Percentiles rank a stretch among this genome's conserved stretches.
Conservation (phyloP, 2,797 vertebrate genomes). For the Hippopotamyrus pictus region DNA sequence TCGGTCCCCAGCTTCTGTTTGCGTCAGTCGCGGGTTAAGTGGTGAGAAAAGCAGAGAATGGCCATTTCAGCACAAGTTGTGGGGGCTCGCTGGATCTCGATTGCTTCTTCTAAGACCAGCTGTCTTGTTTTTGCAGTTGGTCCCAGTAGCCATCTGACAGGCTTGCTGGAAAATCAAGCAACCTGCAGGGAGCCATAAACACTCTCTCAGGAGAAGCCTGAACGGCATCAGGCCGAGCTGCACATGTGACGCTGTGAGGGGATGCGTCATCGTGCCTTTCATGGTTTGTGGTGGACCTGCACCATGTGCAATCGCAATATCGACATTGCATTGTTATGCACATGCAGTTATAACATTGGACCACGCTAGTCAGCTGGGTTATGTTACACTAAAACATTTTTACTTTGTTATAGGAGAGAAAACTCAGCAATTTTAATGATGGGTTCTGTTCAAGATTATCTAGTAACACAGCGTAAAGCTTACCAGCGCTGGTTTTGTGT, state of each 20-base stretch:
- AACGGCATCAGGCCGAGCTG: background rate
- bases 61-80: background rate
- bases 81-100: background rate
- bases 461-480: background rate
- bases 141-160: background rate
- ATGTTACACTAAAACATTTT: background rate
- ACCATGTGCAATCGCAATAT: background rate
- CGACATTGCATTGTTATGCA: background rate
- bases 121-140: background rate
- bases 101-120: background rate
- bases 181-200: background rate
- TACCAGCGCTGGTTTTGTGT: background rate
- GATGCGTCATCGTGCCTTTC: background rate
- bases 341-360: background rate
- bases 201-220: background rate
- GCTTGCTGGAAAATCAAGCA: background rate
- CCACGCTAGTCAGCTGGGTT: background rate
- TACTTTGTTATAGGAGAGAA: background rate
- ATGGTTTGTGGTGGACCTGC: background rate
- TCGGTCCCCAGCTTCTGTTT: background rate
- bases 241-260: background rate
- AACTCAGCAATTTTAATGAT: background rate
- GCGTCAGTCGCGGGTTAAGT: background rate
- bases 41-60: background rate
- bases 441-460: background rate